Percentiles rank a stretch among this genome's conserved stretches.
Conservation (phyloP, 2,797 vertebrate species). For the Silurus lanzhouensis region DNA sequence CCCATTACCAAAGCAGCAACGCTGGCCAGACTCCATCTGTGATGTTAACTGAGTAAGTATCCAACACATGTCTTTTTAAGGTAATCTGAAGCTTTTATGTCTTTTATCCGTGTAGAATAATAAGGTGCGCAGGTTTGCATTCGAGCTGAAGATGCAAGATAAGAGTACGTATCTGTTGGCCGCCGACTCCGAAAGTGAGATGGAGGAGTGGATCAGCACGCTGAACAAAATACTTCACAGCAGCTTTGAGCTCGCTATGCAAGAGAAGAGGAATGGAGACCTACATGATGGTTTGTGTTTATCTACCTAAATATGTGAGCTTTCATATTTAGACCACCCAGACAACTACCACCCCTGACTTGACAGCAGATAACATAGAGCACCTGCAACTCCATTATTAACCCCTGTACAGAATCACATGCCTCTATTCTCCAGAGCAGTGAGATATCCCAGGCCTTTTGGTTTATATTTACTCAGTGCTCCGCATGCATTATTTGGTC, state of each 20-base stretch:
- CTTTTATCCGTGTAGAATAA: constrained; percentile 78
- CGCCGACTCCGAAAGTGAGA: constrained; percentile 90
- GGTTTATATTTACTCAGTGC: neutral
- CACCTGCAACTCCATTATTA: constrained; percentile 6
- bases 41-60: neutral
- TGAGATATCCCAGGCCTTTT: constrained; percentile 21
- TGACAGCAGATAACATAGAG: constrained; percentile 24
- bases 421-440: neutral
- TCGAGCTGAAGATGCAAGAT: constrained; percentile 99
- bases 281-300: constrained; percentile 83
- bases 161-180: constrained; percentile 96
- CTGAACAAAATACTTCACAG: constrained; percentile 96
- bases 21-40: neutral
- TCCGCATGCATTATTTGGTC: constrained; percentile 13
- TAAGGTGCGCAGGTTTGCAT: constrained; percentile 91
- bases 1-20: constrained; percentile 26
- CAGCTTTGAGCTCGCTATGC: constrained; percentile 96
- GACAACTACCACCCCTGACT: constrained; percentile 7
- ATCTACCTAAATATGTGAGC: constrained; percentile 14
- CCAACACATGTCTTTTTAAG: constrained; percentile 5
- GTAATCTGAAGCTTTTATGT: constrained; percentile 6
- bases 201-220: constrained; percentile 95
- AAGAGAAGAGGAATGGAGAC: constrained; percentile 95
- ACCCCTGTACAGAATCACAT: neutral
- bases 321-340: constrained; percentile 44